A percentile compares a stretch with the other conserved stretches of the same genome.
Conservation (phyloP, 1,140 invertebrate species). For the Polypedilum vanderplanki region DNA sequence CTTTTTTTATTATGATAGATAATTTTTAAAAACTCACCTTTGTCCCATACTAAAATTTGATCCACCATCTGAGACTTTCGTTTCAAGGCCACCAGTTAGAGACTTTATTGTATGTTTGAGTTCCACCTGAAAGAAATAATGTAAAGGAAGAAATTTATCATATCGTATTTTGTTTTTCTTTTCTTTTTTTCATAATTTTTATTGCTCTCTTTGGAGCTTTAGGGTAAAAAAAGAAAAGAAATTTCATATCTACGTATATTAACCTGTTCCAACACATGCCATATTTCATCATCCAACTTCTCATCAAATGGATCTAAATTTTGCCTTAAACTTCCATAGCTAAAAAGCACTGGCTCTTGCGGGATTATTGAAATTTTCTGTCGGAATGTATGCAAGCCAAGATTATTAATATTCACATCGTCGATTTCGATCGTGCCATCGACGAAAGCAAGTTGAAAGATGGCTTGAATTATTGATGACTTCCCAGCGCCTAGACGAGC, state of each 20-base stretch:
- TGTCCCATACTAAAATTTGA: conserved; percentile 66
- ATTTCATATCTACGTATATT: neutral
- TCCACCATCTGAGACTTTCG: conserved; percentile 53
- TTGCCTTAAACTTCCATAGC: conserved; percentile 53
- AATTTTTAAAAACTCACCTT: conserved; percentile 36
- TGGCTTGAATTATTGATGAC: conserved; percentile 59
- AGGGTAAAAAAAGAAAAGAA: neutral
- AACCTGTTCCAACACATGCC: conserved; percentile 67
- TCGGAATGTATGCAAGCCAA: conserved; percentile 55
- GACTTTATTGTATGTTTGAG: conserved; percentile 49
- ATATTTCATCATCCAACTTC: conserved; percentile 55
- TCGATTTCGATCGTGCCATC: conserved; percentile 53
- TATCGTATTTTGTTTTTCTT: neutral
- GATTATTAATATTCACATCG: conserved; percentile 46
- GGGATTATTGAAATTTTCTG: conserved; percentile 61
- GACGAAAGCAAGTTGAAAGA: conserved; percentile 53
- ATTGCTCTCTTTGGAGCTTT: neutral
- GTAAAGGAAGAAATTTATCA: neutral
- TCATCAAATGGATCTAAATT: conserved; percentile 62
- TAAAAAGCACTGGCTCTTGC: conserved; percentile 63
- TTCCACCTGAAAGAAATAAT: conserved; percentile 43
- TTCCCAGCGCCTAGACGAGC: conserved; percentile 58
- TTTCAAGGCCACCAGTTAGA: conserved; percentile 51
- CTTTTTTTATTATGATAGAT: too few species aligned
- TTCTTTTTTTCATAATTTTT: neutral